A percentile compares a stretch with the other conserved stretches of the same genome.
Evolutionary conservation across 1,140 invertebrate genomes (phyloP).

Genomic region (Penaeus japonicus): DNA sequence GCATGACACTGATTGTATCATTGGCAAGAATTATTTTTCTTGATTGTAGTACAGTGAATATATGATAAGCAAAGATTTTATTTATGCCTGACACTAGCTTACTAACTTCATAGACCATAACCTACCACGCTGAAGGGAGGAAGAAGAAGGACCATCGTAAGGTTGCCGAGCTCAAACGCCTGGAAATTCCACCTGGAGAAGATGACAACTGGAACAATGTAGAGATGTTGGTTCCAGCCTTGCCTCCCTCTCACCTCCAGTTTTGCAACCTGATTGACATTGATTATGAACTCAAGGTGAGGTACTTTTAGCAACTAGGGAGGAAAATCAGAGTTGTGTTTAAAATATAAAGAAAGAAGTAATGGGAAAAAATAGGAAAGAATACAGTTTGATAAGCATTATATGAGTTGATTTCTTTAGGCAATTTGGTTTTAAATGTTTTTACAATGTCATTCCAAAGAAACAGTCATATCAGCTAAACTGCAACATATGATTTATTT

Average conservation of each 20-base stretch:
- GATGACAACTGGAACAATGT: conserved; percentile 35
- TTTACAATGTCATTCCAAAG: no score
- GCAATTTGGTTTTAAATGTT: no score
- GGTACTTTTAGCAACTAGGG: background rate
- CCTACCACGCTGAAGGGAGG: background rate
- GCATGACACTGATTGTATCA: no score
- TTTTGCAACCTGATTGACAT: conserved; percentile 45
- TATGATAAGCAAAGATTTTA: background rate
- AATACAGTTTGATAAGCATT: no score
- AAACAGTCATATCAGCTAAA: no score
- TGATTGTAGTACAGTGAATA: background rate
- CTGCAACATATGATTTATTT: no score
- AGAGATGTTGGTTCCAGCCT: conserved; percentile 27
- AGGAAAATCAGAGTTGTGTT: background rate
- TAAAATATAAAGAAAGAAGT: background rate
- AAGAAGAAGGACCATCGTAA: conserved; percentile 29
- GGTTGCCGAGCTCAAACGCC: conserved; percentile 27
- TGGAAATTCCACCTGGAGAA: conserved; percentile 16
- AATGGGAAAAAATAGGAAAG: no score
- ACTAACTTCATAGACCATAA: background rate
- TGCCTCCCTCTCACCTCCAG: conserved; percentile 33
- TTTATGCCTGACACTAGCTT: background rate
- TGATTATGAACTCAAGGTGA: conserved; percentile 41
- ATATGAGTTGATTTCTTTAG: no score
- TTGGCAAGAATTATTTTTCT: background rate